Evolutionary conservation across 2,113 vertebrate species (phyloP), one percentile per base, ranked within the genome.

Genomic region (Tringa solitaria): DNA sequence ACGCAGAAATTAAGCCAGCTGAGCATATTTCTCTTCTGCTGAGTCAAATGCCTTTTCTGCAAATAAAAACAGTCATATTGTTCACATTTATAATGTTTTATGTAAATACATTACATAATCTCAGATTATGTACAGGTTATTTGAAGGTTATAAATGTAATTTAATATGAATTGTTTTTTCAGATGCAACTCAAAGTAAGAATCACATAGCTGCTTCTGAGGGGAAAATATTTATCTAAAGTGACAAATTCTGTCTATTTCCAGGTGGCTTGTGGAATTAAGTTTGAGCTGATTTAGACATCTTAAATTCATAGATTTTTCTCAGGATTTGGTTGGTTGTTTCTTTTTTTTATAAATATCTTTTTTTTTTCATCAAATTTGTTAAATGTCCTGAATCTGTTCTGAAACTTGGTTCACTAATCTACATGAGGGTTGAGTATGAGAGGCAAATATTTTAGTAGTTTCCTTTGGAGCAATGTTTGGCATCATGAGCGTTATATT

Each of bases 21-120:
- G 88, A 89, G 92, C 67, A 35, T 87, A 53, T 89, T 92, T 92
- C 57, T 96, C 61, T 97, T 92, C 76, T 96, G 96, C 94, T 95
- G 95, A 95, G 80, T 91, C 92, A 93, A 64, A 68, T 60, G 56
- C 53, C 63, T 93, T 92, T 64, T 93, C 83, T 93, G 80, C 64
- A 92, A 90, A 82, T 57, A 46, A 78, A 88, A 84, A 22, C 35
- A 86, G 56, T 45, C 41, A 48, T 9, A 39, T 69, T 91, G 28
- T 64, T 84, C 85, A 48, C 12, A 53, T 86, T 90, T 32, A 28
- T 53, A 59, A 45, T 79, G 41, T 91, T 93, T 90, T 93, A 86
- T 92, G 74, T 95, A 93, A 96, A 84, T 89, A 45, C 23, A 67
- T 95, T 96, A 75, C n/a, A 32, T 93, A 95, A 94, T 54, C 46